phyloP scores from a whole-genome alignment of 2,888 invertebrate genomes.

The Andrena dorsata region DNA sequence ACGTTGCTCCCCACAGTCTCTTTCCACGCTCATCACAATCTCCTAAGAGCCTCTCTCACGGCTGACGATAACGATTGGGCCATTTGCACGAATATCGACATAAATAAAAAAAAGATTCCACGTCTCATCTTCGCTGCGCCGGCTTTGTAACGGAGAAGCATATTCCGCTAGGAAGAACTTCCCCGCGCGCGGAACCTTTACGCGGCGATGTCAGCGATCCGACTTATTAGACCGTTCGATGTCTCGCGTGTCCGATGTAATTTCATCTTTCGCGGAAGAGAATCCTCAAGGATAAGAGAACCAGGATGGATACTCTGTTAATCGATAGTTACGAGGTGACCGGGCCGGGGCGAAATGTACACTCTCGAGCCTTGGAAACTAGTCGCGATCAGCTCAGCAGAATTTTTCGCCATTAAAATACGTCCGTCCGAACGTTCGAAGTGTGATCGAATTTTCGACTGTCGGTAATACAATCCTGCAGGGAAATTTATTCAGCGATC shows the following conservation, averaged over 20 bases:
- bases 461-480: not conserved
- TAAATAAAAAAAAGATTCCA: not conserved
- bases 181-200: not conserved
- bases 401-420: slow-evolving; percentile 2
- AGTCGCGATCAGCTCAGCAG: no score
- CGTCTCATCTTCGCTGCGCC: not conserved
- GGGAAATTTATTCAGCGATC: not conserved
- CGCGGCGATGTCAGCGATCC: not conserved
- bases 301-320: slow-evolving; percentile 9
- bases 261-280: slow-evolving; percentile 1
- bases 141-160: not conserved
- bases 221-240: slow-evolving; percentile 2
- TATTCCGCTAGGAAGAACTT: not conserved
- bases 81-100: not conserved
- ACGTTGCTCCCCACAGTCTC: not conserved
- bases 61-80: no score
- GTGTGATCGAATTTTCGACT: not conserved
- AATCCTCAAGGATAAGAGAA: slow-evolving; percentile 12
- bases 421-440: not conserved
- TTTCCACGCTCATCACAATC: not conserved
- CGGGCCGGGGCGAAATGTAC: not conserved
- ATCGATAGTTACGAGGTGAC: slow-evolving; percentile 12
- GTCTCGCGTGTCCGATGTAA: slow-evolving; percentile 16
- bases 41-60: not conserved
- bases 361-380: not conserved